Evolutionary conservation across 92 coral and sea anemone genomes (phyloP), one percentile per base, ranked within the genome.

Genomic region (Actinernus sp.): DNA sequence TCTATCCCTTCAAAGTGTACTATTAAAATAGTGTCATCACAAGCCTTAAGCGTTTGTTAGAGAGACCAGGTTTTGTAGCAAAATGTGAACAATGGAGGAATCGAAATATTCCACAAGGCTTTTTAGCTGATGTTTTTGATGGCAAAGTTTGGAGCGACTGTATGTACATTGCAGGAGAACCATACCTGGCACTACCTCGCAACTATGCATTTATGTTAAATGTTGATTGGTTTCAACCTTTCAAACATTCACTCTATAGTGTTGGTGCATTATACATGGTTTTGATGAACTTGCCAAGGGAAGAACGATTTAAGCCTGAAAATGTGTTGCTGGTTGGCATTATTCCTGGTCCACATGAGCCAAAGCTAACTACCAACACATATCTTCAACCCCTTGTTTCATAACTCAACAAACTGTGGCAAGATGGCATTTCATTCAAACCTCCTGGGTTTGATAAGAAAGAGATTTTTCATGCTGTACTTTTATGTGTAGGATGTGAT

Each of bases 191-290:
- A 22, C 24, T 37, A 20, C 78, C 78, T 10, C 37, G 60, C 25
- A 82, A 82, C 44, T 81, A 56, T 82, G 76, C 68, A 29, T 76
- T 76, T 26, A n/a, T n/a, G n/a, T n/a, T n/a, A n/a, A n/a, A n/a
- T n/a, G n/a, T n/a, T n/a, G n/a, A n/a, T n/a, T n/a, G n/a, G n/a
- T n/a, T n/a, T n/a, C n/a, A n/a, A n/a, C n/a, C n/a, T n/a, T n/a
- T n/a, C n/a, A n/a, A n/a, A 76, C 76, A 75, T 46, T 73, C 79
- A 3, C 14, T 70, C 6, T 60, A 72, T 4, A 72, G 79, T 55
- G 84, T 77, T 56, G 84, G 84, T 16, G 84, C 73, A 4, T 25
- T 78, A 4, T 68, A 78, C 31, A 58, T 78, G 57, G 78, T 78
- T 4, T 4, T 68, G 0, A 68, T 68, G 72, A 78, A 78, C 29